Base-by-base conservation (phyloP, 2,888 invertebrate species). In the Watsonalla binaria region DNA sequence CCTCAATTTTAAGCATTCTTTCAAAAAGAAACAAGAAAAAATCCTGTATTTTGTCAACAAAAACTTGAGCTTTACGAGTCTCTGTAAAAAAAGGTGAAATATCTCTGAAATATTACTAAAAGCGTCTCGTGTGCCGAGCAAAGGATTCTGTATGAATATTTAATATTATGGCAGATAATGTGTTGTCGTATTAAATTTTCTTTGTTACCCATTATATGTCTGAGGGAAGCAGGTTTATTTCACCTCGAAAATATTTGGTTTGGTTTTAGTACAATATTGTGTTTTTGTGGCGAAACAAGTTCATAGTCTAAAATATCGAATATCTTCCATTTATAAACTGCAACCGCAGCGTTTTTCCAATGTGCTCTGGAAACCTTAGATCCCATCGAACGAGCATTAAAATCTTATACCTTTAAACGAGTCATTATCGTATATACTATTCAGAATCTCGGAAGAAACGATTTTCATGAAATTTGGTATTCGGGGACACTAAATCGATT, bases 181-280 rank as follows among this genome's bases (percentile, higher is more conserved):
- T 66, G 61, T 70, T 67, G 64, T 63, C 61, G 60, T 53, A 55
- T 61, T 62, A 62, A 60, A 61, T 65, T 65, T 56, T 54, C 52
- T 55, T 58, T 58, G 51, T 61, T 60, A 57, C 61, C 58, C 59
- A 53, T 61, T 57, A 57, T 61, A 61, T 60, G 2, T 46, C 15
- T 46, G 51, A 57, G 53, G 57, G 59, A 57, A 59, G 61, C 54
- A 57, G 60, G 60, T 62, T 62, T 58, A 54, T 55, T 49, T 64
- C 78, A 79, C 72, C 83, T 72, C 79, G 68, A 63, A 80, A 78
- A 80, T 70, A 76, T 74, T 34, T n/a, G 0, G 6, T 34, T 47
- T 47, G 11, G 6, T 47, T 47, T 11, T n/a, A 53, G 13, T 9
- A 42, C 24, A n/a, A 11, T 8, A 9, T 7, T 1, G 8, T 4